phyloP scores from a whole-genome alignment of 2,888 invertebrate genomes.

The Pristionchus fissidentatus region DNA sequence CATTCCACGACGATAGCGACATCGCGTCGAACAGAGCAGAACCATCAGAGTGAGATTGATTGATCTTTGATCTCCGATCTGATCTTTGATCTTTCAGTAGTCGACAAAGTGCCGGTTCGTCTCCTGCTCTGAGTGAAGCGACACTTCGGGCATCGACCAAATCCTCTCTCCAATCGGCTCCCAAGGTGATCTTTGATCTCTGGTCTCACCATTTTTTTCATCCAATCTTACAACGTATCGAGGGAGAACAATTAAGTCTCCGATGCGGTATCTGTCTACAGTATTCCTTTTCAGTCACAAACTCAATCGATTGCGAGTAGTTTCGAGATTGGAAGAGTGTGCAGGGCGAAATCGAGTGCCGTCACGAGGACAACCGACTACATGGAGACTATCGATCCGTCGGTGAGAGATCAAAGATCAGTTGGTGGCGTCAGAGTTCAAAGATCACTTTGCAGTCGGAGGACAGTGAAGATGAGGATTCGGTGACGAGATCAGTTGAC shows the following conservation, averaged over 20 bases:
- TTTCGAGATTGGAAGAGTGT: background rate
- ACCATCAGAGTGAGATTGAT: background rate
- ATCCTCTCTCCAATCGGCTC: background rate
- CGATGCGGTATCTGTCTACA: background rate
- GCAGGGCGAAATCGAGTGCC: background rate
- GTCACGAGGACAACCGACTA: background rate
- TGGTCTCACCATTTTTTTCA: background rate
- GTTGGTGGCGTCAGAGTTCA: slow-evolving; percentile 10
- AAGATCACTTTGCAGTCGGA: slow-evolving; percentile 20
- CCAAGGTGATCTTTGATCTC: slow-evolving; percentile 29
- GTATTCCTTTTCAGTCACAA: background rate
- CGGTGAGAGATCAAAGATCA: slow-evolving; percentile 32
- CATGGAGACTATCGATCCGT: background rate
- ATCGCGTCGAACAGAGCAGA: slow-evolving; percentile 8
- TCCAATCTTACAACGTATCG: too few relatives aligned
- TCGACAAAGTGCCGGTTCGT: background rate
- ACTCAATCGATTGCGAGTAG: background rate
- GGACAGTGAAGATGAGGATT: background rate
- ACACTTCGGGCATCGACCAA: background rate
- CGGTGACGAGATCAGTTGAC: slow-evolving; percentile 26
- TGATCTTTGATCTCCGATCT: background rate
- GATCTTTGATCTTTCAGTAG: background rate
- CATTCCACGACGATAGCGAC: slow-evolving; percentile 5
- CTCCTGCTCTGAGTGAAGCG: background rate
- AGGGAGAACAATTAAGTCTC: too few relatives aligned